These are phyloP conservation scores for Ophioninae sp. DNA, from an alignment of 2,888 invertebrate genomes.

Conservation along the genomic window DNA sequence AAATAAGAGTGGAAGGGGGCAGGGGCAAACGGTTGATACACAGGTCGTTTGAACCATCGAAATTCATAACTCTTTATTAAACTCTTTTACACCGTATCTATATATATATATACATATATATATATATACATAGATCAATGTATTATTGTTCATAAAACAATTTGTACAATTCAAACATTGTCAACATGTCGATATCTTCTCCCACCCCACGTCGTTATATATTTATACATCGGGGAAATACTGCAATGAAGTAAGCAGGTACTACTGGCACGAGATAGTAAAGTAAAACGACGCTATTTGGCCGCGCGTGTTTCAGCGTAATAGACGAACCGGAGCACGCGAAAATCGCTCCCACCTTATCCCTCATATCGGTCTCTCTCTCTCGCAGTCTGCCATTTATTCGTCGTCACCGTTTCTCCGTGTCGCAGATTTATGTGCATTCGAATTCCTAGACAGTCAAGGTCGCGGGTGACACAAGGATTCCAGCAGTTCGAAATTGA, in stretches of 20 bases:
- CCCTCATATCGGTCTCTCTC: background rate
- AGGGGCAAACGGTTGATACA: background rate
- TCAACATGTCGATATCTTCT: conserved; percentile 64
- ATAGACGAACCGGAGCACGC: conserved; percentile 35
- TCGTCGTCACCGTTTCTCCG: conserved; percentile 17
- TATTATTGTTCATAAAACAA: conserved; percentile 64
- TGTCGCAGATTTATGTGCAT: conserved; percentile 33
- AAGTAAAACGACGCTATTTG: conserved; percentile 64
- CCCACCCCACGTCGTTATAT: conserved; percentile 25
- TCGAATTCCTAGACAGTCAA: conserved; percentile 28
- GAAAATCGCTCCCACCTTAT: background rate
- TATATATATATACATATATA: conserved; percentile 46
- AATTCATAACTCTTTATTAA: conserved; percentile 69
- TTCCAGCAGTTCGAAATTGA: conserved; percentile 22
- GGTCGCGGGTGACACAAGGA: conserved; percentile 15
- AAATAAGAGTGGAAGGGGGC: background rate
- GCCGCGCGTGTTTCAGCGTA: conserved; percentile 54
- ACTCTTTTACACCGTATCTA: conserved; percentile 68
- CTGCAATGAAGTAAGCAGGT: conserved; percentile 71
- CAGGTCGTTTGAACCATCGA: conserved; percentile 23
- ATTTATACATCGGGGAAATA: conserved; percentile 67
- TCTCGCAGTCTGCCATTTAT: background rate
- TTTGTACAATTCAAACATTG: conserved; percentile 69
- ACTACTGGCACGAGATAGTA: conserved; percentile 70
- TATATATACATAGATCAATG: conserved; percentile 52